Conservation (phyloP, 2,888 invertebrate species). For the Tetragonisca angustula region DNA sequence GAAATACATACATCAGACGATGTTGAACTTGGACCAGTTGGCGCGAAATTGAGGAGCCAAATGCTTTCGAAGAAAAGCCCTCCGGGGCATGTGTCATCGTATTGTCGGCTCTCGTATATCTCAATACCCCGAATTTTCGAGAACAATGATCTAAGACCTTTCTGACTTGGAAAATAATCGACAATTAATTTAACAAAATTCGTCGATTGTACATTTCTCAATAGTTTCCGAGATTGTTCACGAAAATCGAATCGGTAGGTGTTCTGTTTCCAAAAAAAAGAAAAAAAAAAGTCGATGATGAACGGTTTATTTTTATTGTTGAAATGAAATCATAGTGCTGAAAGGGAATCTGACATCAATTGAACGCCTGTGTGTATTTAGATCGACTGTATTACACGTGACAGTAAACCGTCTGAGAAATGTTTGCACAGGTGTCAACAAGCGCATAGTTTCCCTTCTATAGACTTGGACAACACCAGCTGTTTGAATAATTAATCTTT, state of each 20-base stretch:
- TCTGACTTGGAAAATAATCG: neutral
- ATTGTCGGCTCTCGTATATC: neutral
- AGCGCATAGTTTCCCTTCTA: constrained; percentile 6
- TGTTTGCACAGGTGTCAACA: constrained; percentile 29
- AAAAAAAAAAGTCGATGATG: neutral
- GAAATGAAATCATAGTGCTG: constrained; percentile 21
- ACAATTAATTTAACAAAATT: neutral
- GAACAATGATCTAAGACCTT: neutral
- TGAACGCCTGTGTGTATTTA: constrained; percentile 4
- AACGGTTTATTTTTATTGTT: constrained; percentile 21
- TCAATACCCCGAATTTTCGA: neutral
- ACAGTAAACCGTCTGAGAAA: constrained; percentile 1
- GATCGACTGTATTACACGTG: constrained; percentile 9
- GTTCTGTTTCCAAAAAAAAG: neutral
- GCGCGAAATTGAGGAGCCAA: constrained; percentile 19
- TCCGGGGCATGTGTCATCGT: neutral
- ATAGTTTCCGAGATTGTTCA: neutral
- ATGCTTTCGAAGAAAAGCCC: constrained; percentile 36
- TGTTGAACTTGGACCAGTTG: constrained; percentile 47
- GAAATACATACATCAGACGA: neutral
- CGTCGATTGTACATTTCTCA: too few species aligned
- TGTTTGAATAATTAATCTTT: constrained; percentile 16
- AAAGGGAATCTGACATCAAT: constrained; percentile 28
- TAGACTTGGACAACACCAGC: neutral
- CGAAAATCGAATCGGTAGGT: neutral